These are phyloP conservation scores for Calcarius lapponicus DNA, from an alignment of 2,797 vertebrate genomes.

Conservation along the genomic window DNA sequence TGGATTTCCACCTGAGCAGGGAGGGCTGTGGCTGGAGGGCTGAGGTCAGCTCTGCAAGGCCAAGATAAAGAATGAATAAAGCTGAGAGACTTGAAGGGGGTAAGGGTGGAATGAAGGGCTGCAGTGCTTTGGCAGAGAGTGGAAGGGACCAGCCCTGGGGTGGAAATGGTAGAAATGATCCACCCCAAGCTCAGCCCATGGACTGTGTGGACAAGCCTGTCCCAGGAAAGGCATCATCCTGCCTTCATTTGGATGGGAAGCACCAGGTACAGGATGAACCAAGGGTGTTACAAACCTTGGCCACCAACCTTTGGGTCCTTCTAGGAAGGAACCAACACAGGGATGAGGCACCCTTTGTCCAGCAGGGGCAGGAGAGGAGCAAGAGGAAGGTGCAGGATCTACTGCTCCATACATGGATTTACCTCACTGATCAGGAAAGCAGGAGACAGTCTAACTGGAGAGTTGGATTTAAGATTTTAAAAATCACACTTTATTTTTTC, in stretches of 20 bases:
- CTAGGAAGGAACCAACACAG: background rate
- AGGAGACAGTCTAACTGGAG: background rate
- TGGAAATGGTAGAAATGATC: background rate
- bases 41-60: accelerated
- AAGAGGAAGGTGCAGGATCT: background rate
- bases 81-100: background rate
- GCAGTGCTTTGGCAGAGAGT: background rate
- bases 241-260: background rate
- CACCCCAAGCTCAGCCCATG: background rate
- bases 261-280: background rate
- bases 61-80: background rate
- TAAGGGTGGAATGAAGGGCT: background rate
- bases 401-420: background rate
- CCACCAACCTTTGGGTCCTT: background rate
- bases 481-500: background rate
- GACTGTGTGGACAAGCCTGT: too few relatives aligned
- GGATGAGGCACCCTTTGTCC: accelerated
- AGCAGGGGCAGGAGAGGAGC: background rate
- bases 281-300: background rate
- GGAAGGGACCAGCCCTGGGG: background rate
- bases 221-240: background rate
- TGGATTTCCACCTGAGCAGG: background rate
- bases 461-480: background rate
- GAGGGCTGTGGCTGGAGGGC: background rate
- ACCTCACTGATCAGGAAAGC: background rate